Evolutionary conservation across 2,888 invertebrate genomes (phyloP).

Genomic region (Sinohyriopsis cumingii): DNA sequence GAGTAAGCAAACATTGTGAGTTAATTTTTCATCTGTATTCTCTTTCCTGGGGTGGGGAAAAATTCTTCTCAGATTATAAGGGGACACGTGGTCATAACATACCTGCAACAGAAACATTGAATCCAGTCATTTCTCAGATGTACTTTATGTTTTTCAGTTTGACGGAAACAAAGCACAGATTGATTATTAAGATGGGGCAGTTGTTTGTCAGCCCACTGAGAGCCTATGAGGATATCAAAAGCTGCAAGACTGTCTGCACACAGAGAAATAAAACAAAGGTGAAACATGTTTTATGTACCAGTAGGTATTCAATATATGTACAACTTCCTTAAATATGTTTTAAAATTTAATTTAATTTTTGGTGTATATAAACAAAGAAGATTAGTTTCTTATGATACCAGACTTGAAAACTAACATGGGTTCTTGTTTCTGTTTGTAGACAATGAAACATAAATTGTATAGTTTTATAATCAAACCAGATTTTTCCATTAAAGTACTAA

Average conservation of each 20-base stretch:
- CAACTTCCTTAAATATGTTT: too few relatives aligned
- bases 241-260: slow-evolving; percentile 42
- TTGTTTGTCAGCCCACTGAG: slow-evolving; percentile 56
- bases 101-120: background rate
- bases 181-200: slow-evolving; percentile 52
- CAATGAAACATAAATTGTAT: too few relatives aligned
- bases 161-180: slow-evolving; percentile 58
- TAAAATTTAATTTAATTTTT: background rate
- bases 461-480: too few relatives aligned
- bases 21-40: too few relatives aligned
- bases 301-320: too few relatives aligned
- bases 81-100: too few relatives aligned
- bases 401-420: too few relatives aligned
- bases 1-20: too few relatives aligned
- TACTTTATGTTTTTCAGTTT: slow-evolving; percentile 41
- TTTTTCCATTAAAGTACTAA: too few relatives aligned
- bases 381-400: background rate
- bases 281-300: background rate
- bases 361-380: background rate
- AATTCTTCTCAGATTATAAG: too few relatives aligned
- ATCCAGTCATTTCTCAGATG: background rate
- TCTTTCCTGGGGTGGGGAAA: too few relatives aligned
- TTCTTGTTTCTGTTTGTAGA: too few relatives aligned
- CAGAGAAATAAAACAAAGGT: slow-evolving; percentile 65
- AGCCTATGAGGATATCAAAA: slow-evolving; percentile 56